These are phyloP conservation scores for Poicephalus gulielmi DNA, from an alignment of 2,113 vertebrate genomes.

Conservation along the genomic window DNA sequence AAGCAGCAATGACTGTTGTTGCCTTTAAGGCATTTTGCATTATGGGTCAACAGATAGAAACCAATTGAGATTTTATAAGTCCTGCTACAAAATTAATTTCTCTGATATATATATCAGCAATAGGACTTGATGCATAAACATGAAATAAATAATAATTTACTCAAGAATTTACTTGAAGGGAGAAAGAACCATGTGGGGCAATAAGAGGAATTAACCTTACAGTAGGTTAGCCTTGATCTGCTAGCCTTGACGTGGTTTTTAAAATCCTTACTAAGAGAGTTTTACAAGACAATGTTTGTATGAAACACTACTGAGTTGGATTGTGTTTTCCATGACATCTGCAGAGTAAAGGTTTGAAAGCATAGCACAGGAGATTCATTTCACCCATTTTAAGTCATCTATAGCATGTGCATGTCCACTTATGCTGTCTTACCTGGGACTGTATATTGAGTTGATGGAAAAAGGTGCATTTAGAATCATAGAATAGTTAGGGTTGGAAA, in stretches of 20 bases:
- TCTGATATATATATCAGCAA: not conserved
- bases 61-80: not conserved
- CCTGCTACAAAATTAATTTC: not conserved
- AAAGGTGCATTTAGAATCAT: not conserved
- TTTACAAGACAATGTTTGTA: not conserved
- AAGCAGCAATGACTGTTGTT: not conserved
- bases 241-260: not conserved
- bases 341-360: not conserved
- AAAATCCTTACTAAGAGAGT: not conserved
- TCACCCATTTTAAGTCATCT: not conserved
- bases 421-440: not conserved
- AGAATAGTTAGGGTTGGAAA: too few species aligned
- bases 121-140: not conserved
- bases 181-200: not conserved
- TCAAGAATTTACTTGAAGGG: not conserved
- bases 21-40: not conserved
- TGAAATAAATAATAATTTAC: not conserved
- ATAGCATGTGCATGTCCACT: fast-evolving
- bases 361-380: not conserved
- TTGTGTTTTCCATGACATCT: not conserved
- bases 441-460: not conserved
- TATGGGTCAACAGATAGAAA: not conserved
- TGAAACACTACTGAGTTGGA: not conserved
- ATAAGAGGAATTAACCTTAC: not conserved
- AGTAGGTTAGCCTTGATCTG: not conserved